Evolutionary conservation across 2,888 invertebrate species (phyloP).

Genomic region (Notocelia uddmanniana): DNA sequence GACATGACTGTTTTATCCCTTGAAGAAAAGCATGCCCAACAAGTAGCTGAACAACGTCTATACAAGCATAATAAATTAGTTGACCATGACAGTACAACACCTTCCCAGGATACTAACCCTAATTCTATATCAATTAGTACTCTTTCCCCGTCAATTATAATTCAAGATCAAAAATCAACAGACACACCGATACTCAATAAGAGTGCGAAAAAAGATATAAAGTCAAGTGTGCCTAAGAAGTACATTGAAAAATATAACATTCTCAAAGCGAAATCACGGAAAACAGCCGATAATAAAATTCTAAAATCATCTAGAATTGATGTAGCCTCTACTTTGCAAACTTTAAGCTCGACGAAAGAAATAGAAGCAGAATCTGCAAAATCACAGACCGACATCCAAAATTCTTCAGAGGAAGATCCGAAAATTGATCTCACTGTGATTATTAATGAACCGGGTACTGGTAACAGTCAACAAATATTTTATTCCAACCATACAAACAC

Average conservation of each 20-base stretch:
- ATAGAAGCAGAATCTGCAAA: constrained; percentile 48
- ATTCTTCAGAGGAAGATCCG: constrained; percentile 60
- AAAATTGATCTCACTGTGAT: constrained; percentile 73
- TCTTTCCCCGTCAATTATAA: constrained; percentile 50
- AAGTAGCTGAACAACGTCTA: constrained; percentile 68
- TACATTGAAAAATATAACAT: constrained; percentile 69
- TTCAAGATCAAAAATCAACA: constrained; percentile 50
- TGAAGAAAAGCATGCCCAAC: constrained; percentile 81
- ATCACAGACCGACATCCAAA: constrained; percentile 50
- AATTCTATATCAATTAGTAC: constrained; percentile 48
- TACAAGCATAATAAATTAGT: constrained; percentile 55
- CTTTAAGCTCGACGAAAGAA: constrained; percentile 15
- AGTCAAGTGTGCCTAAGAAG: constrained; percentile 70
- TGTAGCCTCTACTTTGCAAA: constrained; percentile 40
- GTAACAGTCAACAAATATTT: constrained; percentile 51
- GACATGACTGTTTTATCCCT: constrained; percentile 82
- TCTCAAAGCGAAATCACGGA: constrained; percentile 61
- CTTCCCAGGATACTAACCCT: constrained; percentile 46
- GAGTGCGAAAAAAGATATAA: constrained; percentile 63
- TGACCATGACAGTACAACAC: constrained; percentile 48
- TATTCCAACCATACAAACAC: constrained; percentile 56
- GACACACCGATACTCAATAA: constrained; percentile 52
- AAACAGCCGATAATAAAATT: constrained; percentile 56
- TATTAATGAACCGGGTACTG: constrained; percentile 65
- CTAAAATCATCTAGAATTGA: constrained; percentile 53